Conservation (phyloP, 2,888 invertebrate genomes). For the Hydrotaea diabolus region DNA sequence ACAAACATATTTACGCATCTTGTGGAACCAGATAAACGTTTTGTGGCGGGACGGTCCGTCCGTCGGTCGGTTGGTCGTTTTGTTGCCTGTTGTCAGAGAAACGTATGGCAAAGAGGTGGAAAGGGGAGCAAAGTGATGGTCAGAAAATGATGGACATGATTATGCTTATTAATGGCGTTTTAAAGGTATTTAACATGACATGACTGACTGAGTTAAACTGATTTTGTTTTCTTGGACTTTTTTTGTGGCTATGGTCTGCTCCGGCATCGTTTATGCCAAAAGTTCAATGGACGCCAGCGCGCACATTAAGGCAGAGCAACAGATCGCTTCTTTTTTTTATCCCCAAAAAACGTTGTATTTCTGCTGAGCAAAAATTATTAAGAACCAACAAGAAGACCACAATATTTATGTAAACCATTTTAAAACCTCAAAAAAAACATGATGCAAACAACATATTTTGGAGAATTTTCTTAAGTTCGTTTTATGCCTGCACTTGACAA, state of each 20-base stretch:
- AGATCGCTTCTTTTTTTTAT: slow-evolving; percentile 25
- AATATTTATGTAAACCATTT: too few species aligned
- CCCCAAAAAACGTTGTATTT: too few species aligned
- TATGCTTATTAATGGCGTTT: slow-evolving; percentile 59
- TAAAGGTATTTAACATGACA: slow-evolving; percentile 59
- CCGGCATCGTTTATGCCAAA: neutral
- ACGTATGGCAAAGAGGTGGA: neutral
- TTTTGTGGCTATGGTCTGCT: neutral
- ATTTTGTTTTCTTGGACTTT: neutral
- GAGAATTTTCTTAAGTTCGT: too few species aligned
- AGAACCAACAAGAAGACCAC: too few species aligned
- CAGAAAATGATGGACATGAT: slow-evolving; percentile 58
- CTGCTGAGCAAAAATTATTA: too few species aligned
- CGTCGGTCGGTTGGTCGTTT: too few species aligned
- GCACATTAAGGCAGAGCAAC: neutral
- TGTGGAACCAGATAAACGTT: neutral
- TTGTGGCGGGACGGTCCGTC: neutral
- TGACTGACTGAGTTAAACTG: slow-evolving; percentile 31
- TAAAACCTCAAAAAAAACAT: too few species aligned
- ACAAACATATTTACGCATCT: neutral
- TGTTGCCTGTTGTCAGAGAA: slow-evolving; percentile 7
- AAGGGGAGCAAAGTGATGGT: slow-evolving; percentile 46
- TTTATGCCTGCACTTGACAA: too few species aligned
- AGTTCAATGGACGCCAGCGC: slow-evolving; percentile 21
- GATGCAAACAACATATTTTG: too few species aligned